Percentiles rank a stretch among this genome's conserved stretches.
Conservation (phyloP, 2,888 invertebrate genomes). For the Stenolophus ochropezus region DNA sequence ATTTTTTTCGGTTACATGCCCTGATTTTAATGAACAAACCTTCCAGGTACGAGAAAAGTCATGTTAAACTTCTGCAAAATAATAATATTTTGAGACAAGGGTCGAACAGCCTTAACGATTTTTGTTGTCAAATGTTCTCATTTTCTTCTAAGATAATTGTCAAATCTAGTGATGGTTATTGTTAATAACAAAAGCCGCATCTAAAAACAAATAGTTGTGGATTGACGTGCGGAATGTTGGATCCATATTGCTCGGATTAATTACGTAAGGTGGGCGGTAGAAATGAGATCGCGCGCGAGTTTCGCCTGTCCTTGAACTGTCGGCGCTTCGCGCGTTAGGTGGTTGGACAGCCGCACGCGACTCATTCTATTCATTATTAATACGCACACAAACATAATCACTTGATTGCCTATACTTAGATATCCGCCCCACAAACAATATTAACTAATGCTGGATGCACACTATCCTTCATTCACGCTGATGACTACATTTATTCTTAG, state of each 20-base stretch:
- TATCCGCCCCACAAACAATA: neutral
- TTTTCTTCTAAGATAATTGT: too few relatives aligned
- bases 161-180: too few relatives aligned
- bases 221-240: neutral
- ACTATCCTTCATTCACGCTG: neutral
- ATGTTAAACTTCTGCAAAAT: too few relatives aligned
- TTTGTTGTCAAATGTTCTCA: too few relatives aligned
- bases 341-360: neutral
- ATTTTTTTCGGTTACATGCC: too few relatives aligned
- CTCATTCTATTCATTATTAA: slow-evolving; percentile 14
- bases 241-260: neutral
- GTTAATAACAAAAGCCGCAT: too few relatives aligned
- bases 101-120: too few relatives aligned
- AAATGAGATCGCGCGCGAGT: neutral
- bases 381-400: neutral
- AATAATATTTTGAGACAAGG: too few relatives aligned
- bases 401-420: neutral
- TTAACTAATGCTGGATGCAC: neutral
- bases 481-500: neutral
- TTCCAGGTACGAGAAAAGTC: too few relatives aligned
- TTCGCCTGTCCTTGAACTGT: neutral
- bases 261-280: neutral
- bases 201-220: too few relatives aligned
- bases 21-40: too few relatives aligned
- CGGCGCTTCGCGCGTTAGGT: neutral